Evolutionary conservation across 2,888 invertebrate genomes (phyloP), one percentile per base, ranked within the genome.

Genomic region (Clunio marinus): DNA sequence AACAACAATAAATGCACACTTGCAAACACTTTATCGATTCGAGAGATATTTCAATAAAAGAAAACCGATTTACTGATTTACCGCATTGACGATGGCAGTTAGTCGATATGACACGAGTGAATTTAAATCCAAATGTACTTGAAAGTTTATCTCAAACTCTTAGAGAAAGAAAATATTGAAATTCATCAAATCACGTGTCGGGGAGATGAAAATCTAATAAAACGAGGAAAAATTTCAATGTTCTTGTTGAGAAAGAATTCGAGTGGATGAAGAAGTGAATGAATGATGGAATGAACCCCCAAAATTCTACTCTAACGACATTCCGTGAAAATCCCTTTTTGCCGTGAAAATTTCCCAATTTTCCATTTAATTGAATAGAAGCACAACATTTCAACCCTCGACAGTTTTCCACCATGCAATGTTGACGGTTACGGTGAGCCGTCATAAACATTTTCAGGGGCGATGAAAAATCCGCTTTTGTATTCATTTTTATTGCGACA

Each of bases 351-450:
- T 32, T 59, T 25, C 32, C 10, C 32, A 59, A 32, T 62, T 62
- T 62, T 62, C 62, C 62, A 62, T 62, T 37, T 62, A 62, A 62
- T 62, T 62, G 62, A 62, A 62, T 62, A 17, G 17, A 62, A 15
- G 17, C 62, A 41, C 28, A 62, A 17, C 41, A 37, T 20, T 24
- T 45, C n/a, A 3, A 5, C 45, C n/a, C 45, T n/a, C 45, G n/a
- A n/a, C 35, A 32, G 35, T 8, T 32, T 32, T 32, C 8, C 8
- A 20, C 24, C 24, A 5, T 55, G 17, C n/a, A n/a, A 46, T 5
- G n/a, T 55, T 22, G 4, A 8, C 24, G 13, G 4, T 45, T 45
- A 4, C 3, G 2, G 55, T 20, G 35, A 10, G 32, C 13, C 35
- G 32, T 59, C 59, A 28, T 59, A 35, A 59, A 28, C 20, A 35